Base-by-base conservation (phyloP, 2,113 vertebrate genomes). In the Hystrix cristata region DNA sequence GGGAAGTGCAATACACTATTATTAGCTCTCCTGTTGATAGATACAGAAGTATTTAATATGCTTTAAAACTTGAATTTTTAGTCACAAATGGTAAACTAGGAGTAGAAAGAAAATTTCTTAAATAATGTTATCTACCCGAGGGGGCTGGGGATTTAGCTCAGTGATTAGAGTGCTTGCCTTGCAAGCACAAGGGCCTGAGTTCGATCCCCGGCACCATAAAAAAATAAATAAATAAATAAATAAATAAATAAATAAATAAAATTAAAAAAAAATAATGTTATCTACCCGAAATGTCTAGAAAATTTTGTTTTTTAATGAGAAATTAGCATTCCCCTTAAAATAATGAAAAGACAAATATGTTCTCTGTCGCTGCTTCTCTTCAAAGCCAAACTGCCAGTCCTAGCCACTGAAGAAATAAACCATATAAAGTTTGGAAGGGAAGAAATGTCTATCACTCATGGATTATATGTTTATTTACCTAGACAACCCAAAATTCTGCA, bases 401-500 rank as follows among this genome's bases (percentile, higher is more conserved):
- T 7, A 86, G 51, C 64, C 59, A 31, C 19, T 31, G 11, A 6
- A 74, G 43, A 91, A 95, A 81, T 81, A 79, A 51, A 82, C 93
- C 12, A n/a, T 5, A 5, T 15, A 79, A 65, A 87, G 38, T 43
- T 74, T 62, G 67, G n/a, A 91, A 74, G 14, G 18, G n/a, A 62
- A 91, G 21, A 84, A 90, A 86, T 71, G 59, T 51, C 11, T 3
- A 11, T 72, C 16, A n/a, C 29, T 87, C 74, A 59, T 1, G 31
- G 78, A 67, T 85, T 84, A 84, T 29, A 76, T 65, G 31, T 78
- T 92, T 95, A 89, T 91, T 84, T 88, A 57, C 51, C 51, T 62
- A 80, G 59, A 95, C 94, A 93, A n/a, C 7, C 21, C 62, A 12
- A 57, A 94, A 90, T 55, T 90, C 82, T 80, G 84, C n/a, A 94